Conservation (phyloP, 2,888 invertebrate genomes). For the Chrysolina americana region DNA sequence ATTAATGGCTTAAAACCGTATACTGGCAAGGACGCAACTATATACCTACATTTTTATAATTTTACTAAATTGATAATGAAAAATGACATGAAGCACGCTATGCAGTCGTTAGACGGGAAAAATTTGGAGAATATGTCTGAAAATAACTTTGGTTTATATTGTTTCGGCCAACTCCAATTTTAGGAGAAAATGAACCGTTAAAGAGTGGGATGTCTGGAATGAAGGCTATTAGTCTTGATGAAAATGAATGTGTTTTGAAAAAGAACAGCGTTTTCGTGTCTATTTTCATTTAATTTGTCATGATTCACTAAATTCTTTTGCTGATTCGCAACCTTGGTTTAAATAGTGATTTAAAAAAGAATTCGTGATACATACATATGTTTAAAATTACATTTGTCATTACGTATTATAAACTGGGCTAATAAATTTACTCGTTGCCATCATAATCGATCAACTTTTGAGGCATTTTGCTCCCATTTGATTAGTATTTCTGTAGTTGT, state of each 20-base stretch:
- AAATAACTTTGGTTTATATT: conserved; percentile 4
- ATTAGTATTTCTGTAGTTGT: too few species aligned
- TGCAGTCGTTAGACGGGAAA: conserved; percentile 4
- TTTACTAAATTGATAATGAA: conserved; percentile 13
- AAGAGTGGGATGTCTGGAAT: not conserved
- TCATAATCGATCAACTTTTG: too few species aligned
- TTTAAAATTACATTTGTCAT: too few species aligned
- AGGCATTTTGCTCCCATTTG: too few species aligned
- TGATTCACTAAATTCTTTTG: not conserved
- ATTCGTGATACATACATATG: too few species aligned
- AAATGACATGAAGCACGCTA: conserved; percentile 13
- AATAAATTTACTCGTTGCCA: too few species aligned
- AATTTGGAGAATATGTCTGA: not conserved
- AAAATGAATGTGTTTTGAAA: not conserved
- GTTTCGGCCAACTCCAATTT: conserved; percentile 15
- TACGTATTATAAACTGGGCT: too few species aligned
- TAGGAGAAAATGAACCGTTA: not conserved
- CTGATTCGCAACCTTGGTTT: not conserved
- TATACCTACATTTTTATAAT: conserved; percentile 3
- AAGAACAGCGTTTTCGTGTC: not conserved
- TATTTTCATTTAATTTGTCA: not conserved
- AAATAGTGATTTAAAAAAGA: not conserved
- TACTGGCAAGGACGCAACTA: not conserved
- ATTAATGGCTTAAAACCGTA: not conserved
- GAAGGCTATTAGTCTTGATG: conserved; percentile 15